phyloP scores from a whole-genome alignment of 2,797 vertebrate species.

The Moxostoma hubbsi region DNA sequence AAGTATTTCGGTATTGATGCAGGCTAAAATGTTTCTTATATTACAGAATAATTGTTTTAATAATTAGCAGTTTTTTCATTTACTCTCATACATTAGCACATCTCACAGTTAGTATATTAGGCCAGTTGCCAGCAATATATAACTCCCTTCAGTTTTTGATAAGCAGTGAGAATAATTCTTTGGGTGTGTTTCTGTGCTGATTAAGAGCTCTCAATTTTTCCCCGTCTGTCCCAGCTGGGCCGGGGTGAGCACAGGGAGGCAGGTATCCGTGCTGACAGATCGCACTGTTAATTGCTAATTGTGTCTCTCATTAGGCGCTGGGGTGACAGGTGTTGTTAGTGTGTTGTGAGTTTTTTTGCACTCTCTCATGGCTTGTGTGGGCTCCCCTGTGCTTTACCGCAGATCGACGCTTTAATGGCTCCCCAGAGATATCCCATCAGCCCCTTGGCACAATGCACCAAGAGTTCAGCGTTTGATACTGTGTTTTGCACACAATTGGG shows the following conservation, averaged over 20 bases:
- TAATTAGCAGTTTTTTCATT: not conserved
- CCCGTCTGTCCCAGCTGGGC: constrained; percentile 49
- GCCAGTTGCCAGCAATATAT: not conserved
- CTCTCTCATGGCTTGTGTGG: constrained; percentile 76
- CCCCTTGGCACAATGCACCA: constrained; percentile 73
- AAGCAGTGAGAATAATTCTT: constrained; percentile 28
- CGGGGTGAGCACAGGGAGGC: constrained; percentile 62
- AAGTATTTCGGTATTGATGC: too few species aligned
- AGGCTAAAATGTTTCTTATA: too few species aligned
- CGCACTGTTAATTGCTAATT: constrained; percentile 86
- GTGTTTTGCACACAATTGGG: constrained; percentile 72
- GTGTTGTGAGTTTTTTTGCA: constrained; percentile 78
- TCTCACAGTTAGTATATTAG: not conserved
- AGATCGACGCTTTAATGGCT: constrained; percentile 80
- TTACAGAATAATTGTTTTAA: too few species aligned
- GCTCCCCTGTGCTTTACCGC: constrained; percentile 70
- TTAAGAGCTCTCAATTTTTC: constrained; percentile 47
- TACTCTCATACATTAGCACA: not conserved
- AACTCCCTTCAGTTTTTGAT: not conserved
- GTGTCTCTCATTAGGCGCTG: constrained; percentile 85
- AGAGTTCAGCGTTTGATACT: constrained; percentile 82
- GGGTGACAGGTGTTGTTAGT: constrained; percentile 88
- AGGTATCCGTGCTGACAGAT: constrained; percentile 85
- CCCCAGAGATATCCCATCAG: constrained; percentile 81
- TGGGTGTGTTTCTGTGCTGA: constrained; percentile 59